phyloP scores from a whole-genome alignment of 2,797 vertebrate genomes.

The Geotria australis region DNA sequence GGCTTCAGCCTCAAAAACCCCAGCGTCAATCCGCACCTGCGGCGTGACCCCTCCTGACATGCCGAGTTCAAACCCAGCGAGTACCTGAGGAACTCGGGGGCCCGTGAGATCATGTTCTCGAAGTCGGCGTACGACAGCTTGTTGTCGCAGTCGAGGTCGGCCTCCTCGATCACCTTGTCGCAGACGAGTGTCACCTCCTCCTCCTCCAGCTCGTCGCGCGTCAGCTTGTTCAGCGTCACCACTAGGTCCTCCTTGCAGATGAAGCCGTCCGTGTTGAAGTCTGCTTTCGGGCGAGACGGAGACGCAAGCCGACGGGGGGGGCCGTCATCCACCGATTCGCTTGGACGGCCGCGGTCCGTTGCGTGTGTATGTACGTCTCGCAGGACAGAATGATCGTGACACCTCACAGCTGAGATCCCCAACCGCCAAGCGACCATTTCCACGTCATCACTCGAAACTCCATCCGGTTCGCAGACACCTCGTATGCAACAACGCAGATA shows the following conservation, averaged over 20 bases:
- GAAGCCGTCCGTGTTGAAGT: slow-evolving; percentile 94
- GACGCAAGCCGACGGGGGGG: not conserved
- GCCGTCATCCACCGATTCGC: not conserved
- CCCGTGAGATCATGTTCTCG: slow-evolving; percentile 93
- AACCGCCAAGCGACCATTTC: too few relatives aligned
- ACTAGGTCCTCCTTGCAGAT: slow-evolving; percentile 84
- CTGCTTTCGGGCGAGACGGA: slow-evolving; percentile 9
- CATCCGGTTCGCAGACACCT: too few relatives aligned
- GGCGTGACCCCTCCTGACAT: too few relatives aligned
- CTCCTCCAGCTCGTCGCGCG: slow-evolving; percentile 59
- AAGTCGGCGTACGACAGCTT: slow-evolving; percentile 78
- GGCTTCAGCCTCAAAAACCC: too few relatives aligned
- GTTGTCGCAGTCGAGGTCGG: slow-evolving; percentile 70
- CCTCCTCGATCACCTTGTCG: slow-evolving; percentile 76
- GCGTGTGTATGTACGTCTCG: not conserved
- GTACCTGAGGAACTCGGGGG: slow-evolving; percentile 88
- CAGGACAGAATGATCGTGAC: not conserved
- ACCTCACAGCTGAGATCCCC: too few relatives aligned
- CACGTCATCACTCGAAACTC: too few relatives aligned
- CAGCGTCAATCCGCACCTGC: too few relatives aligned
- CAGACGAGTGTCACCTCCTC: slow-evolving; percentile 78
- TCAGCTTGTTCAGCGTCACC: slow-evolving; percentile 60
- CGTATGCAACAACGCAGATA: too few relatives aligned
- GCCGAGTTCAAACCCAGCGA: too few relatives aligned
- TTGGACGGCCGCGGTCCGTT: not conserved